Base-by-base conservation (phyloP, 2,113 vertebrate species). In the Chelonoidis abingdonii region DNA sequence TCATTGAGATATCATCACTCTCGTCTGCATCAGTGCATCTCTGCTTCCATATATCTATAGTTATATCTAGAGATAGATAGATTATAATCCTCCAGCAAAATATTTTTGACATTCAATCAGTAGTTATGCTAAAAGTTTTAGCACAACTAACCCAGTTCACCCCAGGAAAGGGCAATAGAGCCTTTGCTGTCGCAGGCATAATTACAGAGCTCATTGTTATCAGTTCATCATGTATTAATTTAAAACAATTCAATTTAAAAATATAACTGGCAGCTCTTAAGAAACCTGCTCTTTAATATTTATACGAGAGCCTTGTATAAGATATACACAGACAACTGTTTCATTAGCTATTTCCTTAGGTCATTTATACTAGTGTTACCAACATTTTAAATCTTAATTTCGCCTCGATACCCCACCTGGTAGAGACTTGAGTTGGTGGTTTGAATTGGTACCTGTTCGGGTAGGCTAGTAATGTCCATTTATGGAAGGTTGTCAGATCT, bases 1-100 rank as follows among this genome's bases (percentile, higher is more conserved):
- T 95, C 93, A 96, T 92, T 91, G 95, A 91, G 97, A 95, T 93
- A 95, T 50, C 89, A 83, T 92, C 96, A 52, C 88, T 84, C 10
- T 11, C 29, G 12, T 16, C 65, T 56, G 25, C 0, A 25, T 27
- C 31, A 14, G 19, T 89, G 41, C 47, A 38, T 27, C 65, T 75
- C 79, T 85, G 49, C 10, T 57, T 57, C 12, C 13, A 29, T 41
- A 50, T 8, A 13, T 2, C 9, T 8, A 41, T 91, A 96, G 96
- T 96, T 97, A 93, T 65, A 85, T 84, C 89, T 82, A 69, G 69
- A 88, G 25, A 79, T 0, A 16, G 49, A 11, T 80, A 84, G 35
- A 22, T 53, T 89, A 22, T 0, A 25, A 81, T 31, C 84, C 87
- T 80, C 76, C 65, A 21, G n/a, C 84, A 47, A 95, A 91, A 92